These are phyloP conservation scores for Vimba vimba DNA, from an alignment of 2,113 vertebrate genomes.

Conservation along the genomic window DNA sequence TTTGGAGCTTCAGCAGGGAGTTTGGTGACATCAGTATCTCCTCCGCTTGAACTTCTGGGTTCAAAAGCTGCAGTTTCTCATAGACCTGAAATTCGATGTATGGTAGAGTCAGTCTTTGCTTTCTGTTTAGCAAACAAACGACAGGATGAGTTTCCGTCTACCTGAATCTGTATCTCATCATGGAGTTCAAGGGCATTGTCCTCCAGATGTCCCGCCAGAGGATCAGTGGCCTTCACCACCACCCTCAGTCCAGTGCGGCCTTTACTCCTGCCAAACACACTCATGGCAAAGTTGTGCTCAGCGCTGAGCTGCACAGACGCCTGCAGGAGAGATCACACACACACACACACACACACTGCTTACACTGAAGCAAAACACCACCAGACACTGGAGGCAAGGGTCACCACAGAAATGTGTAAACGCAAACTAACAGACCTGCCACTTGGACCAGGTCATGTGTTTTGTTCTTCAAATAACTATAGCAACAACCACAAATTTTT, in stretches of 20 bases:
- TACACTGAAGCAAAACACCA: background rate
- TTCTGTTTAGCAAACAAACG: background rate
- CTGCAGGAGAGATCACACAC: constrained; percentile 68
- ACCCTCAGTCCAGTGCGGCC: constrained; percentile 89
- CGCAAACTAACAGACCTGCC: background rate
- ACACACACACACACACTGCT: background rate
- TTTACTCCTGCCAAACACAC: constrained; percentile 80
- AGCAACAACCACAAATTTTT: no score
- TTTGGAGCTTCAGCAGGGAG: constrained; percentile 75
- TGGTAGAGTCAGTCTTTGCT: background rate
- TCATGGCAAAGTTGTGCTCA: constrained; percentile 90
- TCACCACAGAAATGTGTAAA: background rate
- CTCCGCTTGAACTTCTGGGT: constrained; percentile 80
- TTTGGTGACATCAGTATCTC: constrained; percentile 83
- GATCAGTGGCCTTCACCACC: constrained; percentile 78
- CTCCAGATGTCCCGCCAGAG: constrained; percentile 78
- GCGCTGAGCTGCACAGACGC: constrained; percentile 81
- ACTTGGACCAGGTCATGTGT: background rate
- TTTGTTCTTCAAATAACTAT: background rate
- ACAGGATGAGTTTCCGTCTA: constrained; percentile 54
- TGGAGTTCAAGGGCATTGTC: constrained; percentile 79
- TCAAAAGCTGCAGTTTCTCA: constrained; percentile 85
- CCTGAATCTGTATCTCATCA: constrained; percentile 95
- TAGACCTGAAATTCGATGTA: constrained; percentile 77
- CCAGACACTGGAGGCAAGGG: background rate